These are phyloP conservation scores for Bombus breviceps DNA, from an alignment of 1,140 invertebrate genomes.

Conservation along the genomic window DNA sequence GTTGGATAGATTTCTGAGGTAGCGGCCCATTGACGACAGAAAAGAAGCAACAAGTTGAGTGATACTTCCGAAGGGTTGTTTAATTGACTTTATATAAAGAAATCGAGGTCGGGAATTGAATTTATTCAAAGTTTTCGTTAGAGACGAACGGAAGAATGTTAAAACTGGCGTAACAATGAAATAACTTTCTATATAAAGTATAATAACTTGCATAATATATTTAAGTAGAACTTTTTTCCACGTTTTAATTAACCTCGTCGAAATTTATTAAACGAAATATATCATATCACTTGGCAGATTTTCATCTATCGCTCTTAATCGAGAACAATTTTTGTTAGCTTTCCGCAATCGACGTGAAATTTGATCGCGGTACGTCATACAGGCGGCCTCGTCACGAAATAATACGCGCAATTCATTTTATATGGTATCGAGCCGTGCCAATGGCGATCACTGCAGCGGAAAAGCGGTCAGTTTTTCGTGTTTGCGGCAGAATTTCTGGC, in stretches of 20 bases:
- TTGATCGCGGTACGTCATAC: not conserved
- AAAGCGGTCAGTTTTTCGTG: conserved; percentile 34
- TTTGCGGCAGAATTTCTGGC: conserved; percentile 26
- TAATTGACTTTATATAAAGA: not conserved
- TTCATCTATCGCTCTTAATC: not conserved
- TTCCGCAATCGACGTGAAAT: not conserved
- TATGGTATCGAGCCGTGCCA: not conserved
- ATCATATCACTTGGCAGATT: not conserved
- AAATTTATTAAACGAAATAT: not conserved
- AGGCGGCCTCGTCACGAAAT: not conserved
- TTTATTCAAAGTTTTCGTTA: not conserved
- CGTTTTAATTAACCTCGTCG: not conserved
- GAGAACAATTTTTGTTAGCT: not conserved
- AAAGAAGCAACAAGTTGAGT: not conserved
- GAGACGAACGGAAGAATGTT: not conserved
- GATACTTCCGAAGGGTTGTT: not conserved
- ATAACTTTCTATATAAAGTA: not conserved
- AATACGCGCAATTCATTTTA: conserved; percentile 27
- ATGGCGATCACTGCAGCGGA: not conserved
- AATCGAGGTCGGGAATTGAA: not conserved
- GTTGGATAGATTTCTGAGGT: not conserved
- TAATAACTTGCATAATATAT: too few relatives aligned
- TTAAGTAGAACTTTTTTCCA: too few relatives aligned
- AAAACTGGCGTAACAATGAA: not conserved
- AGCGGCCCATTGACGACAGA: not conserved